These are phyloP conservation scores for Cyclopterus lumpus DNA, from an alignment of 2,797 vertebrate species.

Conservation along the genomic window DNA sequence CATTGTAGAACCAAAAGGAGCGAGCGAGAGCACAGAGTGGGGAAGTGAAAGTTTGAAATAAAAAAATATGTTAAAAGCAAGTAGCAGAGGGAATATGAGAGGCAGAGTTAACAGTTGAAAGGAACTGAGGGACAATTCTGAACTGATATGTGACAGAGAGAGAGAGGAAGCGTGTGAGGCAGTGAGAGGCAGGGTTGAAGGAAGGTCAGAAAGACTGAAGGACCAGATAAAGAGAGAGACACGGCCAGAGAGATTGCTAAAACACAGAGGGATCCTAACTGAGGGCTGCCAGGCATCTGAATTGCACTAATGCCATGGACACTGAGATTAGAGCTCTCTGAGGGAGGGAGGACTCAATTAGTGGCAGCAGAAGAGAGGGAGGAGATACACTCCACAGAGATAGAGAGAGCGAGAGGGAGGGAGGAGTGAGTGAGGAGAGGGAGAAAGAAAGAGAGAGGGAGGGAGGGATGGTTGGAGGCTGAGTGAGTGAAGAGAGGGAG, in stretches of 20 bases:
- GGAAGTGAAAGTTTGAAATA: constrained; percentile 19
- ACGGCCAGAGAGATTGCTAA: constrained; percentile 31
- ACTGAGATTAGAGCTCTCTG: constrained; percentile 62
- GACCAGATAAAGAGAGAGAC: constrained; percentile 44
- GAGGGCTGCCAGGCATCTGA: constrained; percentile 55
- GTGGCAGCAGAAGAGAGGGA: constrained; percentile 42
- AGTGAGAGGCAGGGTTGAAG: constrained; percentile 24
- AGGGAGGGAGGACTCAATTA: constrained; percentile 65
- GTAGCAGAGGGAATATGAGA: constrained; percentile 21
- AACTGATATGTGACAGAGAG: constrained; percentile 44
- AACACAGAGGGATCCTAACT: constrained; percentile 43
- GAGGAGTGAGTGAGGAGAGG: constrained; percentile 38
- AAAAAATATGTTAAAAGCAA: constrained; percentile 32
- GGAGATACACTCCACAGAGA: constrained; percentile 17
- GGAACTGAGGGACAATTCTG: constrained; percentile 10
- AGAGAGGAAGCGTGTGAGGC: constrained; percentile 13
- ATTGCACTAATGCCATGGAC: constrained; percentile 56
- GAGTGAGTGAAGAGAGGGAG: constrained; percentile 39
- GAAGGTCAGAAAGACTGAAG: constrained; percentile 24
- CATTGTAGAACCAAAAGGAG: constrained; percentile 1
- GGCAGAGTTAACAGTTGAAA: constrained; percentile 14
- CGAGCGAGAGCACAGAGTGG: constrained; percentile 14
- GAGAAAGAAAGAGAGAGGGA: constrained; percentile 23
- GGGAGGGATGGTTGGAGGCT: constrained; percentile 19
- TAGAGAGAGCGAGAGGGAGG: constrained; percentile 8